Percentiles rank a stretch among this genome's conserved stretches.
phyloP scores from a whole-genome alignment of 1,140 invertebrate genomes.

The Lepidostoma basale region DNA sequence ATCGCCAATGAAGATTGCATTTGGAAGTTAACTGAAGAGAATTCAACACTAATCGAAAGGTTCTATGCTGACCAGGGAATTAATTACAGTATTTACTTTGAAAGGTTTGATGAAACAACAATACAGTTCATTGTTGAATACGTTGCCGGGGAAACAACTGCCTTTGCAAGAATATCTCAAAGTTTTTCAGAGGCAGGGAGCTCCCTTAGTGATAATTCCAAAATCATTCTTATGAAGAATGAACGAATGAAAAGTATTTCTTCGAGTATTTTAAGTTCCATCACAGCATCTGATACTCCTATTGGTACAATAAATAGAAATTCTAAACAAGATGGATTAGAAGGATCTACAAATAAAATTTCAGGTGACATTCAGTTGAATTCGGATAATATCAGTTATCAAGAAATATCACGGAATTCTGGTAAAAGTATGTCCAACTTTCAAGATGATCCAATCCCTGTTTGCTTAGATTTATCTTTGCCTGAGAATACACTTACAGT shows the following conservation, averaged over 20 bases:
- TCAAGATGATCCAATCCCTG: neutral
- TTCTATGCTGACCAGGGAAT: slow-evolving; percentile 63
- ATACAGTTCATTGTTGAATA: slow-evolving; percentile 63
- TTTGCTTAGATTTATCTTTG: neutral
- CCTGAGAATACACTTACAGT: neutral
- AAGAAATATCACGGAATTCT: neutral
- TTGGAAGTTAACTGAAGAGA: slow-evolving; percentile 55
- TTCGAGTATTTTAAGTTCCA: neutral
- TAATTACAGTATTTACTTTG: slow-evolving; percentile 64
- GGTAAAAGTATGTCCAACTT: neutral
- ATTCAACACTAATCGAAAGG: slow-evolving; percentile 60
- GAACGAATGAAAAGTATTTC: neutral
- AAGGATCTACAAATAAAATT: neutral
- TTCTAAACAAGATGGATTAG: neutral
- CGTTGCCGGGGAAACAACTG: slow-evolving; percentile 57
- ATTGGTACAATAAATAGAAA: neutral
- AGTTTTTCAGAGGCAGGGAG: neutral
- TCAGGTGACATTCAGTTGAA: neutral
- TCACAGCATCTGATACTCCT: no score
- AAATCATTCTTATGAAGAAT: neutral
- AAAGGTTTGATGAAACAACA: slow-evolving; percentile 59
- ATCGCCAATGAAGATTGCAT: slow-evolving; percentile 55
- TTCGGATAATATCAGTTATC: neutral
- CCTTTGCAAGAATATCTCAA: neutral
- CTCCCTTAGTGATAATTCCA: neutral